Evolutionary conservation across 2,888 invertebrate genomes (phyloP).

Genomic region (Lasioglossum malachurum): DNA sequence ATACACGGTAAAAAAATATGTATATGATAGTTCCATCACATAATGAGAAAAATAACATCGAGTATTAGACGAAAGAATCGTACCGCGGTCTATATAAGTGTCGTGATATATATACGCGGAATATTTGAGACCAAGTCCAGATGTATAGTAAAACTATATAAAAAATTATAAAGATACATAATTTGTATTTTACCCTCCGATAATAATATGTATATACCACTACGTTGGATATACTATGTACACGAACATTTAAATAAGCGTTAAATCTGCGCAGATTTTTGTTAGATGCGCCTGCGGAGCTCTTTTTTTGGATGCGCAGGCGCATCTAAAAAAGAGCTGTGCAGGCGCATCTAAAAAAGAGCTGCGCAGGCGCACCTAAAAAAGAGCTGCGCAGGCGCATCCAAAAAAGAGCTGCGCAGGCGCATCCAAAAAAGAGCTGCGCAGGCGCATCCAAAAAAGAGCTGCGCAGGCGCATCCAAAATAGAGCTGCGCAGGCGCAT

Average conservation of each 20-base stretch:
- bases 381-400: too few species aligned
- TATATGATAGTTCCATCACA: neutral
- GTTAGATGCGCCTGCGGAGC: too few species aligned
- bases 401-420: too few species aligned
- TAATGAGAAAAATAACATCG: neutral
- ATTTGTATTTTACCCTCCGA: neutral
- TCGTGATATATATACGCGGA: neutral
- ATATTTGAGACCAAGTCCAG: neutral
- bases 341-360: too few species aligned
- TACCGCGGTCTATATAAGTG: neutral
- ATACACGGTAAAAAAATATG: neutral
- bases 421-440: too few species aligned
- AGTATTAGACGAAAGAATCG: neutral
- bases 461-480: too few species aligned
- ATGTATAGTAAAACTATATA: neutral
- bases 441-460: too few species aligned
- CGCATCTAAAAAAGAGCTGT: too few species aligned
- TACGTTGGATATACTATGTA: neutral
- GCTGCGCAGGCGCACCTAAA: too few species aligned
- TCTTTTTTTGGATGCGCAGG: too few species aligned
- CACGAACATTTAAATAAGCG: slow-evolving; percentile 28
- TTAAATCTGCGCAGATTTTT: too few species aligned
- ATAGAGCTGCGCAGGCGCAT: too few species aligned
- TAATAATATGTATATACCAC: neutral
- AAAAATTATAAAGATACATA: neutral